Conservation (phyloP, 2,113 vertebrate species). For the Thinocorus orbignyianus region DNA sequence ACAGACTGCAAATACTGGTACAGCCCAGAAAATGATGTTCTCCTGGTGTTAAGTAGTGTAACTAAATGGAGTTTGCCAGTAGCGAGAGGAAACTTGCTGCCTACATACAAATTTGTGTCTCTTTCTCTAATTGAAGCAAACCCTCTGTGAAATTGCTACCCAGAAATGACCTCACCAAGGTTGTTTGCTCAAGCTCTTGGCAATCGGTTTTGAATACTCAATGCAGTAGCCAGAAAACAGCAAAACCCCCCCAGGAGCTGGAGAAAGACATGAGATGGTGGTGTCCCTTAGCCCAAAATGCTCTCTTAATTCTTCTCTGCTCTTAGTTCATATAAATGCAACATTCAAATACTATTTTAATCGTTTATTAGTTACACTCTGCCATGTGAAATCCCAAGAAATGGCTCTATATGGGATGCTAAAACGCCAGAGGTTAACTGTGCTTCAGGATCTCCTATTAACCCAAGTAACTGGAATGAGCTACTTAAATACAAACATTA, state of each 20-base stretch:
- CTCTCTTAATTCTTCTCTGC: background rate
- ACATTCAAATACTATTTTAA: too few species aligned
- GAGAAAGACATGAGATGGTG: background rate
- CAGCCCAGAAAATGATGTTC: background rate
- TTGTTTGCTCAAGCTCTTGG: conserved; percentile 28
- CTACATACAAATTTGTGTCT: background rate
- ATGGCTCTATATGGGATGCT: background rate
- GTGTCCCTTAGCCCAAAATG: background rate
- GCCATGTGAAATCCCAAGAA: background rate
- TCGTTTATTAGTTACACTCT: background rate
- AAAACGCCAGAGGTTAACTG: conserved; percentile 2
- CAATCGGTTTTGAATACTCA: background rate
- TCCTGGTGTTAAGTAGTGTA: background rate
- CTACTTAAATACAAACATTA: conserved; percentile 14
- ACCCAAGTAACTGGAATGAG: background rate
- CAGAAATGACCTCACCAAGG: conserved; percentile 29
- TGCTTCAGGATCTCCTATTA: background rate
- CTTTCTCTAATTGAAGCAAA: conserved; percentile 14
- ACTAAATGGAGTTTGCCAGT: background rate
- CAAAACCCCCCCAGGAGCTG: background rate
- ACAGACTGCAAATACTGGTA: background rate
- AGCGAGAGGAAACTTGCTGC: background rate
- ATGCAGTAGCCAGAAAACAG: background rate
- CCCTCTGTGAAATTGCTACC: conserved; percentile 27
- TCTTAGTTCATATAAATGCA: too few species aligned